phyloP scores from a whole-genome alignment of 2,113 vertebrate genomes.

The Hylia prasina region DNA sequence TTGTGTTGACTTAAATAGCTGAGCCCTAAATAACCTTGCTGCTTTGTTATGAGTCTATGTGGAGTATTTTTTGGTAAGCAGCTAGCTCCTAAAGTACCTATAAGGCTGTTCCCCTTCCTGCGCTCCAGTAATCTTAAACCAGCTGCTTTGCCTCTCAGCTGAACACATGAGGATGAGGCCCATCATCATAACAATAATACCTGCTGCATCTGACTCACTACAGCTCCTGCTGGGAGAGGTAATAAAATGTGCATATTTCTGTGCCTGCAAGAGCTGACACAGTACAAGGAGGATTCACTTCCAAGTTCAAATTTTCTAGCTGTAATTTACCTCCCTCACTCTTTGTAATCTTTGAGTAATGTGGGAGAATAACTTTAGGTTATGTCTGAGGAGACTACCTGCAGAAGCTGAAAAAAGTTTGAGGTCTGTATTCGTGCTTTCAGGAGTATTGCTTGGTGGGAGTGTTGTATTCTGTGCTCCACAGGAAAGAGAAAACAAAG shows the following conservation, averaged over 20 bases:
- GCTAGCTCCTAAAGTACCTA: background rate
- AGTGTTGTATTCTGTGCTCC: background rate
- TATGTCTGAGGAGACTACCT: background rate
- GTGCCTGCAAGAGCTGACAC: background rate
- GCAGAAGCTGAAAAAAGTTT: background rate
- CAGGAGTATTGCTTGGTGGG: background rate
- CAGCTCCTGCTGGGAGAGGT: constrained; percentile 1
- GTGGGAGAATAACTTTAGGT: background rate
- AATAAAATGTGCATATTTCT: background rate
- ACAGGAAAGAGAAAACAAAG: background rate
- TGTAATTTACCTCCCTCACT: background rate
- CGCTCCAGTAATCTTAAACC: background rate
- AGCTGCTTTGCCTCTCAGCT: background rate
- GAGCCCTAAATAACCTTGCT: background rate
- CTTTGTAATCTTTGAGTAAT: background rate
- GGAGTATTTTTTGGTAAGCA: background rate
- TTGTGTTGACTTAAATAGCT: background rate
- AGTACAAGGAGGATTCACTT: background rate
- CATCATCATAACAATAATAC: background rate
- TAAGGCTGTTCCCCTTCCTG: background rate
- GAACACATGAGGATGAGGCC: background rate
- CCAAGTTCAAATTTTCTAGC: background rate
- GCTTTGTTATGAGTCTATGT: background rate
- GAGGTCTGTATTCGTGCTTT: background rate
- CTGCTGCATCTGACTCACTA: constrained; percentile 8